phyloP scores from a whole-genome alignment of 2,888 invertebrate species.

The Rhagonycha lutea region DNA sequence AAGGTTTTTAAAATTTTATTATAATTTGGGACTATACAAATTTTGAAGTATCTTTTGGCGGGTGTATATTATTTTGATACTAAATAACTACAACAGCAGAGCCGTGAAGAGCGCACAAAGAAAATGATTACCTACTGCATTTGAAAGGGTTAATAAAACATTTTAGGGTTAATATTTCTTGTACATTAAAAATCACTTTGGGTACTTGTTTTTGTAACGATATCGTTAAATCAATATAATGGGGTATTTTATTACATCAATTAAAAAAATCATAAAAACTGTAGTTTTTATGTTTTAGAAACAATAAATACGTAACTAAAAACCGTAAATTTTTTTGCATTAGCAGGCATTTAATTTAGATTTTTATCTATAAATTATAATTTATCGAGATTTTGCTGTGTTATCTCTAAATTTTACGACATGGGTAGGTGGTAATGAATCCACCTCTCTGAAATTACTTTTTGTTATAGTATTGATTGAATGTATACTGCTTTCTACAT shows the following conservation, averaged over 20 bases:
- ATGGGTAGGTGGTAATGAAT: constrained; percentile 46
- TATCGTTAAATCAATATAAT: not conserved
- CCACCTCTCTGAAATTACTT: constrained; percentile 51
- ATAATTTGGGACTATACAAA: not conserved
- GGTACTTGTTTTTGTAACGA: not conserved
- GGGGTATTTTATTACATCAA: not conserved
- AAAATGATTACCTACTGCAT: not conserved
- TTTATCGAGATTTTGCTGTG: constrained; percentile 44
- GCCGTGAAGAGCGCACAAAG: not conserved
- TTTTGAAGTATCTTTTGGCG: not conserved
- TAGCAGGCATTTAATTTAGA: constrained; percentile 41
- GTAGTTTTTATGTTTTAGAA: not conserved
- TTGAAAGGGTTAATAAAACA: not conserved
- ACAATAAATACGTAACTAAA: not conserved
- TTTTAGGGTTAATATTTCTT: not conserved
- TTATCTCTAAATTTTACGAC: constrained; percentile 45
- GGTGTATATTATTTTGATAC: not conserved
- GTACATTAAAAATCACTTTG: not conserved
- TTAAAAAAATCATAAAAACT: not conserved
- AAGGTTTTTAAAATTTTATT: not conserved
- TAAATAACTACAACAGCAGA: not conserved
- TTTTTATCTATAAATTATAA: constrained; percentile 41
- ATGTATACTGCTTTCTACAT: constrained; percentile 32
- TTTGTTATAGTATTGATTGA: constrained; percentile 50
- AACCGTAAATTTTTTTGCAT: not conserved